Evolutionary conservation across 1,140 invertebrate species (phyloP), one percentile per base, ranked within the genome.

Genomic region (Gonatopus flavifemur): DNA sequence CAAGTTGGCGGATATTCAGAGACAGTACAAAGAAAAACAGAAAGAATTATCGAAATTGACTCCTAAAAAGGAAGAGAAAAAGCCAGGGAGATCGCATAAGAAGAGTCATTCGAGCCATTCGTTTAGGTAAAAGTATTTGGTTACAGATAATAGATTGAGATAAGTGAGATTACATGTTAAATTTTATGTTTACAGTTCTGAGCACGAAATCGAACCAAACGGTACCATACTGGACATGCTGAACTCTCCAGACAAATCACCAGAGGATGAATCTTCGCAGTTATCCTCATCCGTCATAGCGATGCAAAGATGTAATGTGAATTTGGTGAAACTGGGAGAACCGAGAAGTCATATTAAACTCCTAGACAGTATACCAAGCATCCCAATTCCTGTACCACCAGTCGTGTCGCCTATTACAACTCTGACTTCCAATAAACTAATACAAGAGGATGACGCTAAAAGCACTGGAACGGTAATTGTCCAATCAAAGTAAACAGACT

Each of bases 1-100:
- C 69, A 81, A 84, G 31, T 66, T 94, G 45, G 88, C 89, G 1
- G 89, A 92, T 30, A 79, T 94, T 22, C 88, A 92, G 61, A 80
- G 86, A 35, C 84, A 90, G 58, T 93, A 90, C 66, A 84, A 84
- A 50, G 89, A 93, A 62, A 93, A 91, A 67, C 88, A 92, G 68
- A 84, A 83, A 40, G 89, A 93, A 70, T 70, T 94, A 2, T 84
- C 84, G 25, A 88, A 87, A 53, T 76, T 94, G 15, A 83, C 77
- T 48, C 80, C 79, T 3, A 83, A 79, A 54, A 82, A 80, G 39
- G 72, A 76, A 6, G 70, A 76, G 0, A 74, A 74, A 25, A 73
- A 73, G 35, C 55, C 63, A 16, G 59, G 59, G 3, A 65, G 65
- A 33, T 33, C 56, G 4, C 57, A 66, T 47, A 77, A 78, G 55